Percentiles rank a stretch among this genome's conserved stretches.
phyloP scores from a whole-genome alignment of 1,140 invertebrate genomes.

The Psix sp. region DNA sequence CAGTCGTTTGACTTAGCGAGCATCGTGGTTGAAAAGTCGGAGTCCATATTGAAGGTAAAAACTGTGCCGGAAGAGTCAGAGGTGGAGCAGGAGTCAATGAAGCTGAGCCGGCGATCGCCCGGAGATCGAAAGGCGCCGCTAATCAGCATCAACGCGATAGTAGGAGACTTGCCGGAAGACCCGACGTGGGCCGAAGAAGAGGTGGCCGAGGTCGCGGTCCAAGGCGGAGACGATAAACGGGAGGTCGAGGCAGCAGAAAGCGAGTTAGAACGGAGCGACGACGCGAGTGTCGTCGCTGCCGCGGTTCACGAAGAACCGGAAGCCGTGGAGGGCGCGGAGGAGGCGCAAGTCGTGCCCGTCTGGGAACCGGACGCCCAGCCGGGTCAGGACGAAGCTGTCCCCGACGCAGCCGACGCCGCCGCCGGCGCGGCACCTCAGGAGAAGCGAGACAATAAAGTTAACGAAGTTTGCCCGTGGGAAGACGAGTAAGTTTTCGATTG shows the following conservation, averaged over 20 bases:
- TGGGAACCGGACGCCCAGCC: conserved; percentile 64
- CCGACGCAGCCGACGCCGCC: conserved; percentile 24
- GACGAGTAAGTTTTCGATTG: conserved; percentile 86
- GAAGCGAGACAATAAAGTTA: conserved; percentile 80
- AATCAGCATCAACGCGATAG: conserved; percentile 84
- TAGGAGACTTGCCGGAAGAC: conserved; percentile 78
- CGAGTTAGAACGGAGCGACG: conserved; percentile 13
- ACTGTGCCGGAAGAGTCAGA: conserved; percentile 61
- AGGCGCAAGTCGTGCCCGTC: conserved; percentile 70
- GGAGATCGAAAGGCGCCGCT: conserved; percentile 78
- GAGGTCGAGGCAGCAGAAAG: conserved; percentile 10
- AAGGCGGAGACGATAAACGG: conserved; percentile 17
- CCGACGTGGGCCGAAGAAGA: conserved; percentile 32
- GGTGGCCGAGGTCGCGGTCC: conserved; percentile 36
- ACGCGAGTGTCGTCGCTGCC: conserved; percentile 14
- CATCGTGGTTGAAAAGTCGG: conserved; percentile 30
- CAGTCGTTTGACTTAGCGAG: conserved; percentile 69
- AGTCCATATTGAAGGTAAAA: conserved; percentile 44
- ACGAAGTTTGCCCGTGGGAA: conserved; percentile 92
- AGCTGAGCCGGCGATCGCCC: conserved; percentile 6
- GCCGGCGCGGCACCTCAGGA: conserved; percentile 62
- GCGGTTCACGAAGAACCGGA: conserved; percentile 28
- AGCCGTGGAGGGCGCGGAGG: conserved; percentile 59
- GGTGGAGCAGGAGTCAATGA: conserved; percentile 67
- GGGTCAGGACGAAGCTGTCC: conserved; percentile 46